phyloP scores from a whole-genome alignment of 2,113 vertebrate species.

The Brachyhypopomus gauderio region DNA sequence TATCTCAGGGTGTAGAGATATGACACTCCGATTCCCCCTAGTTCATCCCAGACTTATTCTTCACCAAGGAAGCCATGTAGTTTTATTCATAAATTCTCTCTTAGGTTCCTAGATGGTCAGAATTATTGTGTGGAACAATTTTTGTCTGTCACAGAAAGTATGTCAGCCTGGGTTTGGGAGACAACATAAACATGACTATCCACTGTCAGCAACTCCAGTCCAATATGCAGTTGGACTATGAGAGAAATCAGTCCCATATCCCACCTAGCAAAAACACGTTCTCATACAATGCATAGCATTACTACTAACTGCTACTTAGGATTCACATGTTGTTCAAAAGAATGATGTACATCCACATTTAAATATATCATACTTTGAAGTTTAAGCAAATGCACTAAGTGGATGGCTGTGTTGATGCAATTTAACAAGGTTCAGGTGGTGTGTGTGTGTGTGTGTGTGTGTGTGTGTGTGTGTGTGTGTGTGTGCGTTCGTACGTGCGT shows the following conservation, averaged over 20 bases:
- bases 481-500: constrained; percentile 24
- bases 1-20: background rate
- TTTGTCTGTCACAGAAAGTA: constrained; percentile 26
- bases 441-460: background rate
- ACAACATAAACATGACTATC: constrained; percentile 2
- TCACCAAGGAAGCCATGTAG: background rate
- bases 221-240: background rate
- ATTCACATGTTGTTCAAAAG: no score
- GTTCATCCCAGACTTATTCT: constrained; percentile 20
- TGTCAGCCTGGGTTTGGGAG: constrained; percentile 15
- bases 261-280: background rate
- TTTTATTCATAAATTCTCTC: constrained; percentile 23
- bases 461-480: constrained; percentile 20
- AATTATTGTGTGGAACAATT: background rate
- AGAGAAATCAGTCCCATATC: no score
- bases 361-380: no score
- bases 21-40: background rate
- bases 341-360: no score
- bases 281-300: background rate
- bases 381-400: background rate
- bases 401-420: background rate
- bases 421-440: background rate
- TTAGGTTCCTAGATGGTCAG: background rate
- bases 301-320: background rate
- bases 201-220: background rate